Percentiles rank a stretch among this genome's conserved stretches.
phyloP scores from a whole-genome alignment of 2,797 vertebrate species.

The Darevskia nairensis region DNA sequence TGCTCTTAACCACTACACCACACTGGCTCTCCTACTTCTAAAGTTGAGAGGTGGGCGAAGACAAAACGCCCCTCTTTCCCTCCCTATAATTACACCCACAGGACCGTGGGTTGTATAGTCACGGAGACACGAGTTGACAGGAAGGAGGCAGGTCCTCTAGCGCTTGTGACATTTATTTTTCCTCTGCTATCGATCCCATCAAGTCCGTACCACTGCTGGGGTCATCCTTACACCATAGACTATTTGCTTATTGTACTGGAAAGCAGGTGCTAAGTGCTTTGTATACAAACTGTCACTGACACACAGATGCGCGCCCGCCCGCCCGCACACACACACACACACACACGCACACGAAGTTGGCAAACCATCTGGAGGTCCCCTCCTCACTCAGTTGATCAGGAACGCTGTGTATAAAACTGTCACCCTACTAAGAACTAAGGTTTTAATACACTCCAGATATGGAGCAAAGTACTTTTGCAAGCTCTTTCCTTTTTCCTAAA shows the following conservation, averaged over 20 bases:
- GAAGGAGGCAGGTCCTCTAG: neutral
- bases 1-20: no score
- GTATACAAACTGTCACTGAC: conserved; percentile 28
- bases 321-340: no score
- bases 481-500: neutral
- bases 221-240: neutral
- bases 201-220: fast-evolving
- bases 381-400: fast-evolving
- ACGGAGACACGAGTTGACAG: neutral
- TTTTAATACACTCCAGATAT: conserved; percentile 56
- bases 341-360: neutral
- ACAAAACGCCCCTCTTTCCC: no score
- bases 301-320: fast-evolving
- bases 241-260: neutral
- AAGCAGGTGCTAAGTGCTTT: conserved; percentile 54
- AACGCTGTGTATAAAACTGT: neutral
- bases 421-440: neutral
- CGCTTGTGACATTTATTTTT: neutral
- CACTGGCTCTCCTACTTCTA: neutral
- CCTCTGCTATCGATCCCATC: neutral
- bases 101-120: neutral
- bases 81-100: neutral
- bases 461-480: conserved; percentile 53
- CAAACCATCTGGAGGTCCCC: conserved; percentile 31
- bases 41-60: no score